Evolutionary conservation across 1,140 invertebrate genomes (phyloP).

Genomic region (Drosophila pandora): DNA sequence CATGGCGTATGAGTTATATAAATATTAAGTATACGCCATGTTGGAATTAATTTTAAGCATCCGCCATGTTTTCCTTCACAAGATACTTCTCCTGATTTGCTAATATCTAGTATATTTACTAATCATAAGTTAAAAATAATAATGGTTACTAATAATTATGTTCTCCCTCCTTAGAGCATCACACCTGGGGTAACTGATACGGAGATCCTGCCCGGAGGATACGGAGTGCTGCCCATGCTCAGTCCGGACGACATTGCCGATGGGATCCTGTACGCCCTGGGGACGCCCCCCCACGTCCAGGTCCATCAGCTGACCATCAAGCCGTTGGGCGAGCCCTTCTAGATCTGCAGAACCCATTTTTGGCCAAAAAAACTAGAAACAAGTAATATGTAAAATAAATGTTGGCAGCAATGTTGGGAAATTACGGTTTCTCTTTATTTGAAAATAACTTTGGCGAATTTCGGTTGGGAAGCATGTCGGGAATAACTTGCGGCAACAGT

Average conservation of each 20-base stretch:
- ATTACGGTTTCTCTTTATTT: slow-evolving; percentile 58
- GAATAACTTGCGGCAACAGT: slow-evolving; percentile 34
- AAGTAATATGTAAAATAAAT: not conserved
- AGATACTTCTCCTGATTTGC: no score
- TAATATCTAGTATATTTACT: no score
- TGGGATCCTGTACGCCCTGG: slow-evolving; percentile 85
- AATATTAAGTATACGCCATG: slow-evolving; percentile 1
- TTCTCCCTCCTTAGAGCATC: slow-evolving; percentile 74
- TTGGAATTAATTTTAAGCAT: not conserved
- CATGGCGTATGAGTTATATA: not conserved
- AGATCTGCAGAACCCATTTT: not conserved
- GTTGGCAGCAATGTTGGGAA: slow-evolving; percentile 12
- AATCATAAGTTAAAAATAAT: no score
- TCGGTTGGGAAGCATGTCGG: slow-evolving; percentile 8
- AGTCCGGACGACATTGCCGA: slow-evolving; percentile 85
- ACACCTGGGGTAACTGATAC: slow-evolving; percentile 87
- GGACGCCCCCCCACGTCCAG: slow-evolving; percentile 86
- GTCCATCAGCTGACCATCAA: slow-evolving; percentile 83
- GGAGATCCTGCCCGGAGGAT: slow-evolving; percentile 83
- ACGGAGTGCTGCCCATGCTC: slow-evolving; percentile 54
- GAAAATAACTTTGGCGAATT: slow-evolving; percentile 31
- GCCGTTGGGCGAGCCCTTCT: slow-evolving; percentile 73
- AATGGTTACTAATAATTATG: not conserved
- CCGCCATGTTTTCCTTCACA: no score
- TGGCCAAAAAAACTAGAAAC: not conserved